A percentile compares a stretch with the other conserved stretches of the same genome.
Evolutionary conservation across 2,797 vertebrate genomes (phyloP).

Genomic region (Manis javanica): DNA sequence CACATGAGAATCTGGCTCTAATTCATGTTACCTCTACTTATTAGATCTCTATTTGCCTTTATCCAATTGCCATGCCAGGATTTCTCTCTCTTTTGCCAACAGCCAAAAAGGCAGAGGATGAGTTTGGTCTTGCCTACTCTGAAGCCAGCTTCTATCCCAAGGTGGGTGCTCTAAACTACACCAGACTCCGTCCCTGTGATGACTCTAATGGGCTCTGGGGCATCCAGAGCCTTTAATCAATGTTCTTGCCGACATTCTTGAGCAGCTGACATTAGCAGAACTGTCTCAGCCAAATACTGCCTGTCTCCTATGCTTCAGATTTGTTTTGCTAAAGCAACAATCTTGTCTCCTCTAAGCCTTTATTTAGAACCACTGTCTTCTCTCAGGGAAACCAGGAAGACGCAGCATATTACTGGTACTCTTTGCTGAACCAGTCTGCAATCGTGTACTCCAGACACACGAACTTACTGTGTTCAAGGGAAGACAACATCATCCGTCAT

Average conservation of each 20-base stretch:
- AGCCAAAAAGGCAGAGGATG: background rate
- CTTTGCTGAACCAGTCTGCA: background rate
- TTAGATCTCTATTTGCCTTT: background rate
- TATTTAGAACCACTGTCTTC: background rate
- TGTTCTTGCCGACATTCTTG: background rate
- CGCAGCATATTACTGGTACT: background rate
- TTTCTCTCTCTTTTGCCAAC: background rate
- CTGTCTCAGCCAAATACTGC: background rate
- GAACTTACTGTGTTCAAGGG: background rate
- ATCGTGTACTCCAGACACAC: background rate
- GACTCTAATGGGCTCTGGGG: background rate
- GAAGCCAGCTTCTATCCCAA: background rate
- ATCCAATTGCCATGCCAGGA: background rate
- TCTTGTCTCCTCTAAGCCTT: background rate
- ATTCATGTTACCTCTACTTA: background rate
- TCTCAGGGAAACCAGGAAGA: background rate
- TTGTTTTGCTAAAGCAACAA: background rate
- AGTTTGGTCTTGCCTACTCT: background rate
- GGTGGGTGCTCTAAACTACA: background rate
- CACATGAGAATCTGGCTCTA: background rate
- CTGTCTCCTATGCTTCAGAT: background rate
- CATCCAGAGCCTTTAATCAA: background rate
- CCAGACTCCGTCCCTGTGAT: background rate
- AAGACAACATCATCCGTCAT: background rate
- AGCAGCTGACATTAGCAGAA: background rate